Evolutionary conservation across 2,888 invertebrate species (phyloP).

Genomic region (Poecilobothrus nobilitatus): DNA sequence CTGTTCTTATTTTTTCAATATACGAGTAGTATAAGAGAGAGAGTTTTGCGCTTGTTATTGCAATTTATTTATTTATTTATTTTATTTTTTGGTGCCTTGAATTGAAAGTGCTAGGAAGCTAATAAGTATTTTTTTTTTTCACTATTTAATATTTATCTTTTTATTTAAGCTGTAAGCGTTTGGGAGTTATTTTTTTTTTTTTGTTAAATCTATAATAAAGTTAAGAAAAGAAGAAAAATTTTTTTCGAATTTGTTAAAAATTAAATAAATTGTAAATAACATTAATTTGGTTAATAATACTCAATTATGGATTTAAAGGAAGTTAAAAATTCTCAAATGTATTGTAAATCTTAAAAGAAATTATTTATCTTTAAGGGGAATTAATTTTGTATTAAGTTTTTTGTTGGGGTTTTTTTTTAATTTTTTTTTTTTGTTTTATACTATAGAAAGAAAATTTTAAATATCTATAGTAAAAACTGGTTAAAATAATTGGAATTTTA

Average conservation of each 20-base stretch:
- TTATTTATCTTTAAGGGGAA: not conserved
- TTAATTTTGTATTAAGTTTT: too few relatives aligned
- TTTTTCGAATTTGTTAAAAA: not conserved
- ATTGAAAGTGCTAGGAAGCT: slow-evolving; percentile 2
- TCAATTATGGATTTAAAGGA: not conserved
- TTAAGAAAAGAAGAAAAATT: not conserved
- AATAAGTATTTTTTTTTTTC: not conserved
- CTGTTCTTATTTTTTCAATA: not conserved
- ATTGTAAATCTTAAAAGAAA: not conserved
- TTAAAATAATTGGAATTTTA: too few relatives aligned
- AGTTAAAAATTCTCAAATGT: not conserved
- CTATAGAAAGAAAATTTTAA: too few relatives aligned
- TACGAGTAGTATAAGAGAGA: too few relatives aligned
- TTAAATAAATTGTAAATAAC: slow-evolving; percentile 2
- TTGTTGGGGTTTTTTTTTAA: too few relatives aligned
- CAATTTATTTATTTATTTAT: not conserved
- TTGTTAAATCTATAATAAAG: not conserved
- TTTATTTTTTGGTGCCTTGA: not conserved
- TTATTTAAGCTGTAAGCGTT: not conserved
- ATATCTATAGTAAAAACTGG: too few relatives aligned
- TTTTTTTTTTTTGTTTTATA: too few relatives aligned
- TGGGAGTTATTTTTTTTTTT: not conserved
- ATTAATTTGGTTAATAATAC: slow-evolving; percentile 4
- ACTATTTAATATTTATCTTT: not conserved
- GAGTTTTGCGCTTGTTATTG: not conserved